Base-by-base conservation (phyloP, 1,140 invertebrate genomes). In the Drosophila mayri region DNA sequence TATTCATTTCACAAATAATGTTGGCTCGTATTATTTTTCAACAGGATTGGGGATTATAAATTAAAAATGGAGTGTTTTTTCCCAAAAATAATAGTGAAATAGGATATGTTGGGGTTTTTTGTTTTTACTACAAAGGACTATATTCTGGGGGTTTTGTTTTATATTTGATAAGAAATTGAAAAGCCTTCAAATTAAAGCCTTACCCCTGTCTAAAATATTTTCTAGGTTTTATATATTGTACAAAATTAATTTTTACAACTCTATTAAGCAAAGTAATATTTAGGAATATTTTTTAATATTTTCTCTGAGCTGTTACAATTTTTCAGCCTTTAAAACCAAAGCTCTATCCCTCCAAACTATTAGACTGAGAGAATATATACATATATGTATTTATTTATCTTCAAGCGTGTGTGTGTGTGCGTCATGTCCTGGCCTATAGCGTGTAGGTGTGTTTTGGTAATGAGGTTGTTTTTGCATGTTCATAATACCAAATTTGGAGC, bases 391-490 rank as follows among this genome's bases (percentile, higher is more conserved):
- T 4, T 20, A 35, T 35, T 6, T 38, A 43, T 12, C 25, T 59
- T 25, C 38, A 35, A 22, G 41, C n/a, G 38, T 61, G 52, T 61
- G 52, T 32, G n/a, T 67, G 20, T 32, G 43, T 38, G 32, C 22
- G 12, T 65, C 61, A 28, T 68, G 68, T 70, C 47, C 52, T 71
- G 65, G 68, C 25, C 68, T 28, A 40, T 59, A 12, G 35, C 22
- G 44, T 18, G 28, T 30, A 25, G 37, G 20, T 25, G 57, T 40
- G 55, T 47, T 55, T 61, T 76, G 63, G 73, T 76, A 76, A 77
- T 76, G 75, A 68, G 75, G 63, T 68, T 77, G 73, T 77, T 76
- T 72, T 76, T 77, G 63, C 75, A 77, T 77, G 75, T 76, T 77
- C 65, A 76, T 76, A 77, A 77, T 76, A 77, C 75, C 28, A 60